phyloP scores from a whole-genome alignment of 2,113 vertebrate genomes.

The Corvus hawaiiensis region DNA sequence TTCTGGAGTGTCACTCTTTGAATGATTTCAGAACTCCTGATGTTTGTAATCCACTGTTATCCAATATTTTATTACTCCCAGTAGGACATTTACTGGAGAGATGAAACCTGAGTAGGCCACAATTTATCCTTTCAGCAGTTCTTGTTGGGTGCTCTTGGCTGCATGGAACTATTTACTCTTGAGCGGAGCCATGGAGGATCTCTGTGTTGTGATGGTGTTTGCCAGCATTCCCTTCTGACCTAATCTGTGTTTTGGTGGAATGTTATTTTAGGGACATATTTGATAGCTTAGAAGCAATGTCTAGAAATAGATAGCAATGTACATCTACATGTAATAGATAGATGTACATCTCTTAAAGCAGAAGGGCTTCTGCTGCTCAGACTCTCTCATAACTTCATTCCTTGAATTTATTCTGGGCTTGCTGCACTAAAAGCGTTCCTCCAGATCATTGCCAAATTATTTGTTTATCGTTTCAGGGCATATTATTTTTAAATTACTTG shows the following conservation, averaged over 20 bases:
- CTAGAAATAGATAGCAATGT: not conserved
- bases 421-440: not conserved
- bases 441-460: not conserved
- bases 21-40: not conserved
- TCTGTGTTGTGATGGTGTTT: not conserved
- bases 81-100: not conserved
- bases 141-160: not conserved
- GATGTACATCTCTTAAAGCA: not conserved
- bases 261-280: not conserved
- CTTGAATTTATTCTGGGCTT: not conserved
- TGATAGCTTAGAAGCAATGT: not conserved
- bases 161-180: not conserved
- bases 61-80: not conserved
- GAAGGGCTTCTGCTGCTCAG: not conserved
- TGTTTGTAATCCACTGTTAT: not conserved
- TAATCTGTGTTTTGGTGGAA: not conserved
- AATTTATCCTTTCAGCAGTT: not conserved
- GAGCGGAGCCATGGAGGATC: not conserved
- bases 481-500: not conserved
- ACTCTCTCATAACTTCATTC: not conserved
- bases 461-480: not conserved
- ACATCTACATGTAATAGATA: too few relatives aligned
- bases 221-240: not conserved
- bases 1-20: not conserved
- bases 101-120: not conserved